Base-by-base conservation (phyloP, 2,888 invertebrate species). In the Leptothorax acervorum region DNA sequence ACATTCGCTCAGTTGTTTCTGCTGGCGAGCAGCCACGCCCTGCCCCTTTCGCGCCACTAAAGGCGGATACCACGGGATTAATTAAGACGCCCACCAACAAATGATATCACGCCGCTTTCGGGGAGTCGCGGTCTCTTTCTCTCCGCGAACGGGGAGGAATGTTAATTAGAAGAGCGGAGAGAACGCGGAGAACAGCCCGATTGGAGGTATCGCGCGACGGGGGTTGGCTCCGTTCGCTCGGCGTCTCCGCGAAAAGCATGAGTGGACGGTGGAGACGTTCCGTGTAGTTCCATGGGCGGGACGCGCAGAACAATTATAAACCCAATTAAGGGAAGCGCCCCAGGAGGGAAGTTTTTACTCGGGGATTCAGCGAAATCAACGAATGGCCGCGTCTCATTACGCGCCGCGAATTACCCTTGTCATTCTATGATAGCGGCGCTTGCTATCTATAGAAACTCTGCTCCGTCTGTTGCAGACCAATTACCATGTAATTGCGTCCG, bases 41-140 rank as follows among this genome's bases (percentile, higher is more conserved):
- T 93, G 91, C 92, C 92, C 93, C 93, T 92, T 93, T 93, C 92
- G 88, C 91, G 91, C 90, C 91, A 91, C 93, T 93, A 94, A 93
- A 94, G 94, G 94, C 94, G 94, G 94, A 93, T 92, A 93, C 93
- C 90, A 81, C 86, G 89, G 84, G 92, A 94, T 93, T 94, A 94
- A 94, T 94, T 94, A 94, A 93, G 92, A 94, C 94, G 94, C 94
- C 94, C 94, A 94, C 92, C 92, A 92, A 92, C 94, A 94, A 94
- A 94, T 94, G 94, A 94, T 90, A 90, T 89, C 91, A 84, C 87
- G 87, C 86, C 86, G 91, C 84, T 87, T 78, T 86, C 85, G 31
- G 57, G 70, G 81, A 71, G 35, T 28, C 83, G 62, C 66, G n/a
- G 82, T 83, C 82, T 84, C 70, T 45, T 83, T 82, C 79, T 66